Conservation (phyloP, 2,797 vertebrate genomes). For the Rhabdophis nuchalis region DNA sequence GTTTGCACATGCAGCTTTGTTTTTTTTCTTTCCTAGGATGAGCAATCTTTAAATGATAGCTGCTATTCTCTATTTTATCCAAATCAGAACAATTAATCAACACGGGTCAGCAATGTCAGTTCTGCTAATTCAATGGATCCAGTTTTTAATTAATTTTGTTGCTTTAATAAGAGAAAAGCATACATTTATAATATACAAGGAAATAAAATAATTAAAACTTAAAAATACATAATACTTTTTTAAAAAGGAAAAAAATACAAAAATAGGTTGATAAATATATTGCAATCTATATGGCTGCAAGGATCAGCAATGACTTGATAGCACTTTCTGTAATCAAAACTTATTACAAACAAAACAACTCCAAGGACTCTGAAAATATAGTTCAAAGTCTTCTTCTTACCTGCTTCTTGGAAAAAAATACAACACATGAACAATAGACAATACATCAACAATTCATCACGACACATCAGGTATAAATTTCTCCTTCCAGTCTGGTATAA, state of each 20-base stretch:
- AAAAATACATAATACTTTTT: not conserved
- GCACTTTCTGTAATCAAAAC: not conserved
- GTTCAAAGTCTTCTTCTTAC: not conserved
- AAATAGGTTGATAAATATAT: not conserved
- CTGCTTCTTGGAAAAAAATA: not conserved
- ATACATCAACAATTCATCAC: not conserved
- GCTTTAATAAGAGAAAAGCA: not conserved
- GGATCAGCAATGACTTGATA: not conserved
- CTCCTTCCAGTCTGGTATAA: not conserved
- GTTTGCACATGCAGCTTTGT: too few species aligned
- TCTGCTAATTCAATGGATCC: not conserved
- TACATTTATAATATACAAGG: not conserved
- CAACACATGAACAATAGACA: not conserved
- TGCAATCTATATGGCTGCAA: not conserved
- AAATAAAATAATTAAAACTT: not conserved
- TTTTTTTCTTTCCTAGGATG: not conserved
- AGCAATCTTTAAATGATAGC: not conserved
- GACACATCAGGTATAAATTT: not conserved
- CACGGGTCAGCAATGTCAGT: not conserved
- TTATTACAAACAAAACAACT: not conserved
- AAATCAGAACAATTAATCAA: not conserved
- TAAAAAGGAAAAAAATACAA: not conserved
- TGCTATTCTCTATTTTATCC: not conserved
- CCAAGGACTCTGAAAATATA: not conserved
- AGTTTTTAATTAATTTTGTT: not conserved